Percentiles rank a stretch among this genome's conserved stretches.
Conservation (phyloP, 2,797 vertebrate species). For the Potorous gilbertii region DNA sequence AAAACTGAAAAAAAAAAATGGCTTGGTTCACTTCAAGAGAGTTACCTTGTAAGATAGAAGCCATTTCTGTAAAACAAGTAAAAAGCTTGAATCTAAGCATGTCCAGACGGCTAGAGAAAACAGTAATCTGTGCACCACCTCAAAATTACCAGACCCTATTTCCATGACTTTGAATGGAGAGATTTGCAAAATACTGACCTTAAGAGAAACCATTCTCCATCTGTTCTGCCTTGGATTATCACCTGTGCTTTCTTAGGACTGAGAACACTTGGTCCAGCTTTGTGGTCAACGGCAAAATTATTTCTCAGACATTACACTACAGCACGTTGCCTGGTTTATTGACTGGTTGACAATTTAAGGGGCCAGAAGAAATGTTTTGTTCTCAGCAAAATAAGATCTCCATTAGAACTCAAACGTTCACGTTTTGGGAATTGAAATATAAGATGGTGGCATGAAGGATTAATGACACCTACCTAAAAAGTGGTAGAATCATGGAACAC, state of each 20-base stretch:
- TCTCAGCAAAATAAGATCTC: constrained; percentile 18
- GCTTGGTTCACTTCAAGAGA: not conserved
- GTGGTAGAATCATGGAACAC: constrained; percentile 36
- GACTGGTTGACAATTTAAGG: not conserved
- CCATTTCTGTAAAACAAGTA: not conserved
- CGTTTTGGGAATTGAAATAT: constrained; percentile 56
- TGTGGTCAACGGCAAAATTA: constrained; percentile 48
- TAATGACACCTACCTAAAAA: constrained; percentile 1
- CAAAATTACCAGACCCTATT: not conserved
- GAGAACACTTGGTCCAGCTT: constrained; percentile 38
- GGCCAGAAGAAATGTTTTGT: constrained; percentile 58
- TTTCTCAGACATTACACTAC: constrained; percentile 27
- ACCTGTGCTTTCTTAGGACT: not conserved
- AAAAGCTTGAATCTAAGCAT: not conserved
- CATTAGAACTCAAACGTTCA: constrained; percentile 28
- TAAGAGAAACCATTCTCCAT: constrained; percentile 55
- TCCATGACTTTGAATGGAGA: not conserved
- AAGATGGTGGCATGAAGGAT: constrained; percentile 25
- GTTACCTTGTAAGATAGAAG: not conserved
- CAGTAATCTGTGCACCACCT: not conserved
- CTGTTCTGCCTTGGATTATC: constrained; percentile 26
- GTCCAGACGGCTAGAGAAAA: not conserved
- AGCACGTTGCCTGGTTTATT: not conserved
- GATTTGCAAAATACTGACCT: constrained; percentile 29
- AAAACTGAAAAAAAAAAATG: not conserved